A percentile compares a stretch with the other conserved stretches of the same genome.
Conservation (phyloP, 2,113 vertebrate species). For the Recurvirostra avosetta region DNA sequence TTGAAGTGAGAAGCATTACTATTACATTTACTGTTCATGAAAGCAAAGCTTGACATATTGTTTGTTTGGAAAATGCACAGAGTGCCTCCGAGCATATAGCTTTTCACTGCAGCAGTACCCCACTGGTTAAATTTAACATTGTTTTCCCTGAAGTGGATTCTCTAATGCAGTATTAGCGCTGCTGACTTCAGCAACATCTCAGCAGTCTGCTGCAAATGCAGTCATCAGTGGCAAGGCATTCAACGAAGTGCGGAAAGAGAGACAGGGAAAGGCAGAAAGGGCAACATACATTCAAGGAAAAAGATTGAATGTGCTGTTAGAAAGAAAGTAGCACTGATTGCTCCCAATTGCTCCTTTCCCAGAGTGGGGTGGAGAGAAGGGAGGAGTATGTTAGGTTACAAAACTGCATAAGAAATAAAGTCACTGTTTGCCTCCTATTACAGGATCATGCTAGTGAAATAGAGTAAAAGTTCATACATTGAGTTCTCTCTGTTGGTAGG, state of each 20-base stretch:
- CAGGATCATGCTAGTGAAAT: background rate
- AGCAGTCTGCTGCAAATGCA: constrained; percentile 35
- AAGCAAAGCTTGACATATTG: constrained; percentile 15
- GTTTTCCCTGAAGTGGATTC: constrained; percentile 39
- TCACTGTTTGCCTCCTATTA: background rate
- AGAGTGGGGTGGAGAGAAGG: background rate
- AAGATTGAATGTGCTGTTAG: background rate
- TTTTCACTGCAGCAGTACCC: background rate
- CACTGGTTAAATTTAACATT: background rate
- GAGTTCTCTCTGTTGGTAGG: background rate
- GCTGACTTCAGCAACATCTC: constrained; percentile 71
- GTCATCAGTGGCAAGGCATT: background rate
- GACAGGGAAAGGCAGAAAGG: background rate
- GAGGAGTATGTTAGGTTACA: background rate
- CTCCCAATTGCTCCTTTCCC: background rate
- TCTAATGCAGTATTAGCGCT: constrained; percentile 18
- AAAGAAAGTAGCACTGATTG: background rate
- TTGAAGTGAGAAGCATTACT: background rate
- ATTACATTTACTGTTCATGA: background rate
- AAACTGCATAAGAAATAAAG: background rate
- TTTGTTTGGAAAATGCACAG: background rate
- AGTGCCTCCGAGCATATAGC: background rate
- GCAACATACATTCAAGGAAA: background rate
- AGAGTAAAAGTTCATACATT: background rate
- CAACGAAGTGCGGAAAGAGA: background rate